Evolutionary conservation across 2,113 vertebrate genomes (phyloP).

Genomic region (Rissa tridactyla): DNA sequence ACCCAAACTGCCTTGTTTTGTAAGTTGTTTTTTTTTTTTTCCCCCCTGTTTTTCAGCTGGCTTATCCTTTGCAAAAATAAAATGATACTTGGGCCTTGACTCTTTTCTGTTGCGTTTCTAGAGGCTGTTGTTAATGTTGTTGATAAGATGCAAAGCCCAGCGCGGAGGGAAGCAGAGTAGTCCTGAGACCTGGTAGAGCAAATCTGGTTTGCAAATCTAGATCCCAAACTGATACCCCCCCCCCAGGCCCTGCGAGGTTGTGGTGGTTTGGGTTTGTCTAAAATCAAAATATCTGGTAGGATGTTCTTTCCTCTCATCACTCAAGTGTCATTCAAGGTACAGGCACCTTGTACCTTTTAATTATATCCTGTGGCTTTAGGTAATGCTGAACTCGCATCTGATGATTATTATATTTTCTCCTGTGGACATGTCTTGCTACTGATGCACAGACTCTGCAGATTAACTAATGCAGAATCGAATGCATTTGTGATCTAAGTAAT

Average conservation of each 20-base stretch:
- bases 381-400: slow-evolving; percentile 31
- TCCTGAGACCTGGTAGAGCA: not conserved
- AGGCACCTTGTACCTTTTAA: not conserved
- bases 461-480: slow-evolving; percentile 47
- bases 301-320: not conserved
- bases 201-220: not conserved
- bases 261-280: not conserved
- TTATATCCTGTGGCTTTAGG: slow-evolving; percentile 30
- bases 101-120: not conserved
- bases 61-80: not conserved
- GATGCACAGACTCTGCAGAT: slow-evolving; percentile 20
- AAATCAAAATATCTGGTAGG: not conserved
- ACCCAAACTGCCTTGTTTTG: not conserved
- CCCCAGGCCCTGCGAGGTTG: not conserved
- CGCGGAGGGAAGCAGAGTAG: not conserved
- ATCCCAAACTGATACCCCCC: not conserved
- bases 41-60: not conserved
- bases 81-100: not conserved
- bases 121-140: not conserved
- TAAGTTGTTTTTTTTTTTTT: not conserved
- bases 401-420: slow-evolving; percentile 42
- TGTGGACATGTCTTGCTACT: slow-evolving; percentile 26
- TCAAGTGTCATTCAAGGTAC: not conserved
- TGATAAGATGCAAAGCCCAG: not conserved
- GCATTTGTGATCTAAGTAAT: slow-evolving; percentile 45